Percentiles rank a stretch among this genome's conserved stretches.
Conservation (phyloP, 2,888 invertebrate species). For the Drosophila picticornis region DNA sequence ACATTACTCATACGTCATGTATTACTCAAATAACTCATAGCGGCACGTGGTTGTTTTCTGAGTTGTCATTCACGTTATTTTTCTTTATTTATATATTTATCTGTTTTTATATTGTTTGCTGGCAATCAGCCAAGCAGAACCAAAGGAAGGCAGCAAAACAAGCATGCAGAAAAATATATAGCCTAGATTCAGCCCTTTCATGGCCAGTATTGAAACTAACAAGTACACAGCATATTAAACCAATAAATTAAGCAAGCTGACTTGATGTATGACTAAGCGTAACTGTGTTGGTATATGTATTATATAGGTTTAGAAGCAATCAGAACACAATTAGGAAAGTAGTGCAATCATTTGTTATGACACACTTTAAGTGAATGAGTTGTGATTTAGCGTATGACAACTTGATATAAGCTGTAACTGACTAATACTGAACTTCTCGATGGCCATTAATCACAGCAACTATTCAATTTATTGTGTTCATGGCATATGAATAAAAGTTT, state of each 20-base stretch:
- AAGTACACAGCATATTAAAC: constrained; percentile 1
- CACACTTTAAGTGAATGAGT: constrained; percentile 1
- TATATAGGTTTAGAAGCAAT: constrained; percentile 12
- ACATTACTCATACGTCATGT: constrained; percentile 60
- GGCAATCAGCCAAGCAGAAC: constrained; percentile 62
- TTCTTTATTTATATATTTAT: constrained; percentile 21
- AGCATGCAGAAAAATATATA: constrained; percentile 19
- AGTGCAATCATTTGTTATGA: constrained; percentile 30
- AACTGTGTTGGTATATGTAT: neutral
- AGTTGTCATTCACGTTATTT: constrained; percentile 36
- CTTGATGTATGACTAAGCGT: constrained; percentile 16
- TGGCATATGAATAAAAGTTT: neutral
- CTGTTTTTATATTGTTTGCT: constrained; percentile 44
- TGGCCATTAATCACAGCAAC: constrained; percentile 1
- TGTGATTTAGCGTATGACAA: constrained; percentile 4
- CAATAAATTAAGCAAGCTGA: constrained; percentile 24
- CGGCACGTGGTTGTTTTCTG: constrained; percentile 35
- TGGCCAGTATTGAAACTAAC: constrained; percentile 4
- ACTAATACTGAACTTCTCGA: neutral
- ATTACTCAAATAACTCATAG: constrained; percentile 3
- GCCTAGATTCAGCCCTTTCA: constrained; percentile 21
- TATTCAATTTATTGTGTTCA: neutral
- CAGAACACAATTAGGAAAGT: constrained; percentile 10
- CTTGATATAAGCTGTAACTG: neutral
- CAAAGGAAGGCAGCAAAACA: constrained; percentile 9